Evolutionary conservation across 2,113 vertebrate species (phyloP).

Genomic region (Zosterops lateralis): DNA sequence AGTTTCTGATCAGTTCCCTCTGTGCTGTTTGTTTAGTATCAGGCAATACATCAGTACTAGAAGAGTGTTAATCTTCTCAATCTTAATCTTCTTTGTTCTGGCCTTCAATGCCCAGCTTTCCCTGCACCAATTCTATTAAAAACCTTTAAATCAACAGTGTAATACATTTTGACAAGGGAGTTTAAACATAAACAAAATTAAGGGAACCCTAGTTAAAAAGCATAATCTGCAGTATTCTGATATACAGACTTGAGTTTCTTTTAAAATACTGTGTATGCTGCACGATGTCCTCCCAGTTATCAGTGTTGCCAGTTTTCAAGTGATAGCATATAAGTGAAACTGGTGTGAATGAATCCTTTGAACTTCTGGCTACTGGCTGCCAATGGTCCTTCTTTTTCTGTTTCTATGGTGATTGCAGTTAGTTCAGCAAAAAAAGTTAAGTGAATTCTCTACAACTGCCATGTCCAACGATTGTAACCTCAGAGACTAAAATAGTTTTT

Average conservation of each 20-base stretch:
- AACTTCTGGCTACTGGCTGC: conserved; percentile 61
- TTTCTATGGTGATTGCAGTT: conserved; percentile 67
- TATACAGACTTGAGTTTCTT: neutral
- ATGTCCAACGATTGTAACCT: neutral
- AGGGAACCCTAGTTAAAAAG: neutral
- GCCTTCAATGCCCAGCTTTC: neutral
- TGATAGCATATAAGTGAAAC: conserved; percentile 28
- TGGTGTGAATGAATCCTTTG: conserved; percentile 48
- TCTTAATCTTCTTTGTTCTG: neutral
- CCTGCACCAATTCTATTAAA: neutral
- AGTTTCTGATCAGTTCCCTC: neutral
- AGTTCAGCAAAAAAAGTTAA: conserved; percentile 55
- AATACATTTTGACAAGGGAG: neutral
- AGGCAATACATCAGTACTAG: neutral
- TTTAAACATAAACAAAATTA: neutral
- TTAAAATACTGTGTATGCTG: neutral
- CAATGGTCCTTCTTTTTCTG: conserved; percentile 61
- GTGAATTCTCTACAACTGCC: conserved; percentile 16
- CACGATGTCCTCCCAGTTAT: neutral
- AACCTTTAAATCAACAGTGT: neutral
- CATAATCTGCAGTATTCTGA: neutral
- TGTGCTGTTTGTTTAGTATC: neutral
- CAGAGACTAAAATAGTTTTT: neutral
- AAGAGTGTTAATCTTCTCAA: neutral
- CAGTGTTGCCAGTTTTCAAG: neutral